A percentile compares a stretch with the other conserved stretches of the same genome.
Conservation (phyloP, 2,113 vertebrate genomes). For the Pangasianodon gigas region DNA sequence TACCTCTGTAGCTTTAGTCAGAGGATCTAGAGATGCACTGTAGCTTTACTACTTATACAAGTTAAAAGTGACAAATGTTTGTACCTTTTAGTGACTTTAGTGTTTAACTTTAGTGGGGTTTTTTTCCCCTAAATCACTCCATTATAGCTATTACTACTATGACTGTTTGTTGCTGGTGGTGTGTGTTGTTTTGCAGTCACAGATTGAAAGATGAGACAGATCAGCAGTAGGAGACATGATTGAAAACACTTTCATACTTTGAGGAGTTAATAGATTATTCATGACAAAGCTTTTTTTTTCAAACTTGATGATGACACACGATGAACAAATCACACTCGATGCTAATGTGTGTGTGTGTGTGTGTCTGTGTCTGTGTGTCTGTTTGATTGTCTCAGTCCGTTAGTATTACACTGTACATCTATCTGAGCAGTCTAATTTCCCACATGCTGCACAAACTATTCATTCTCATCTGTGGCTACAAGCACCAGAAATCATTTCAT, state of each 20-base stretch:
- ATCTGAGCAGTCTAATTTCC: slow-evolving; percentile 24
- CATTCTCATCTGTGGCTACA: slow-evolving; percentile 1
- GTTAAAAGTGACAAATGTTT: background rate
- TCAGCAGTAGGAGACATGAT: background rate
- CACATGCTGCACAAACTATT: slow-evolving; percentile 20
- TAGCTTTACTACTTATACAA: background rate
- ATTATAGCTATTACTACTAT: background rate
- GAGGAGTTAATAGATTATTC: background rate
- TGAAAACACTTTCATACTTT: slow-evolving; percentile 1
- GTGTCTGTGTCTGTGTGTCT: background rate
- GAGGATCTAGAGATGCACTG: background rate
- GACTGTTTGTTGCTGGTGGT: background rate
- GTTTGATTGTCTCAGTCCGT: slow-evolving; percentile 14
- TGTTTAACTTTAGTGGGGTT: background rate
- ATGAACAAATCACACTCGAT: background rate
- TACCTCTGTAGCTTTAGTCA: background rate
- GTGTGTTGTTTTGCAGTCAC: background rate
- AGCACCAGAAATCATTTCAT: slow-evolving; percentile 10
- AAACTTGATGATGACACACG: background rate
- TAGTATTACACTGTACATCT: slow-evolving; percentile 19
- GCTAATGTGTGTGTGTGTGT: background rate
- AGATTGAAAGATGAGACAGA: background rate
- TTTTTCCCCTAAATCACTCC: background rate
- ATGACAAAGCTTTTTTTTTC: background rate
- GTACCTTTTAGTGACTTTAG: too few species aligned